These are phyloP conservation scores for Neoaliturus tenellus DNA, from an alignment of 2,888 invertebrate species.

Conservation along the genomic window DNA sequence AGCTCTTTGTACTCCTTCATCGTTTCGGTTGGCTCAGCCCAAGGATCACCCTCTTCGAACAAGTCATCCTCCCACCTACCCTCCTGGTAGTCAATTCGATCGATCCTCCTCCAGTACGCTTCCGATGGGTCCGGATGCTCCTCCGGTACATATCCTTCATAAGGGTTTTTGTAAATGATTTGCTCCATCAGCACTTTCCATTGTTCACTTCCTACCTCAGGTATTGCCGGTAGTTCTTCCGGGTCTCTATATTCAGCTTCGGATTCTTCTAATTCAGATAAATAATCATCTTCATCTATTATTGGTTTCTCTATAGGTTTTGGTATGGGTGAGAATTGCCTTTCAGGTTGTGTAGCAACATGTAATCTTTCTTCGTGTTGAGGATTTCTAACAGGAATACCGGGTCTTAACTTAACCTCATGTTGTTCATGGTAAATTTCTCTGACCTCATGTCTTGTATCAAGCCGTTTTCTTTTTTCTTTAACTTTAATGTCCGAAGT, in stretches of 20 bases:
- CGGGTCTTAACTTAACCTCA: neutral
- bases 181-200: conserved; percentile 1
- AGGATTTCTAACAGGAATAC: neutral
- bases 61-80: neutral
- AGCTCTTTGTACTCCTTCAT: neutral
- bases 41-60: neutral
- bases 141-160: neutral
- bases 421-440: no score
- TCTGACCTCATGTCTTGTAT: no score
- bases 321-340: neutral
- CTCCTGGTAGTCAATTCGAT: neutral
- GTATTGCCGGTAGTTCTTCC: neutral
- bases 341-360: no score
- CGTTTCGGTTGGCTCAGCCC: neutral
- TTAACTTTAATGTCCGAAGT: no score
- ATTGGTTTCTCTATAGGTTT: neutral
- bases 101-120: neutral
- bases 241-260: neutral
- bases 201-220: neutral
- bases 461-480: no score
- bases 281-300: neutral
- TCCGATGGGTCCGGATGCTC: neutral
- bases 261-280: neutral
- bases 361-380: no score
- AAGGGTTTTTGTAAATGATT: neutral